phyloP scores from a whole-genome alignment of 2,888 invertebrate species.

The Clostera curtula region DNA sequence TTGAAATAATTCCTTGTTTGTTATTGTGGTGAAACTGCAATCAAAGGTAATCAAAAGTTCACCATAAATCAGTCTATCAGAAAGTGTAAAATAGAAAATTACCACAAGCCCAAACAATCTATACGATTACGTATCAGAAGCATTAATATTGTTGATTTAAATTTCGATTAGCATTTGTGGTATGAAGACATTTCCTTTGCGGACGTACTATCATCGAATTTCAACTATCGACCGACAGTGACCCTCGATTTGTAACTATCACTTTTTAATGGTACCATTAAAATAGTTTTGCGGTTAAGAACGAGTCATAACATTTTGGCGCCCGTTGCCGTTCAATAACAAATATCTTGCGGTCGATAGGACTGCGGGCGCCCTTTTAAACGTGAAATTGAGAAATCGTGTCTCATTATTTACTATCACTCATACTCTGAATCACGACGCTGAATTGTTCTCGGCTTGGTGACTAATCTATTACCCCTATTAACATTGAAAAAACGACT shows the following conservation, averaged over 20 bases:
- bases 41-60: slow-evolving; percentile 4
- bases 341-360: slow-evolving; percentile 55
- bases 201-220: slow-evolving; percentile 29
- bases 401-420: slow-evolving; percentile 38
- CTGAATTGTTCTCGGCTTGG: slow-evolving; percentile 27
- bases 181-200: slow-evolving; percentile 44
- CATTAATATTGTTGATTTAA: slow-evolving; percentile 24
- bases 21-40: slow-evolving; percentile 4
- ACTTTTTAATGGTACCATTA: slow-evolving; percentile 66
- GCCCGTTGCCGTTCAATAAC: slow-evolving; percentile 45
- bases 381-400: slow-evolving; percentile 45
- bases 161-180: slow-evolving; percentile 28
- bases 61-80: slow-evolving; percentile 3
- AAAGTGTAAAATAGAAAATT: slow-evolving; percentile 8
- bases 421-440: slow-evolving; percentile 28
- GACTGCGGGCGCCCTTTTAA: slow-evolving; percentile 31
- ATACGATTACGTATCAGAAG: slow-evolving; percentile 9
- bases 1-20: slow-evolving; percentile 6
- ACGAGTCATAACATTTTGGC: slow-evolving; percentile 54
- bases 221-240: slow-evolving; percentile 27
- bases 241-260: slow-evolving; percentile 62
- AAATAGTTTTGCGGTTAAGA: slow-evolving; percentile 60
- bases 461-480: slow-evolving; percentile 34
- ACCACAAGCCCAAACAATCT: slow-evolving; percentile 11
- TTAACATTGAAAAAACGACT: slow-evolving; percentile 19